Evolutionary conservation across 2,888 invertebrate genomes (phyloP).

Genomic region (Dione vanillae): DNA sequence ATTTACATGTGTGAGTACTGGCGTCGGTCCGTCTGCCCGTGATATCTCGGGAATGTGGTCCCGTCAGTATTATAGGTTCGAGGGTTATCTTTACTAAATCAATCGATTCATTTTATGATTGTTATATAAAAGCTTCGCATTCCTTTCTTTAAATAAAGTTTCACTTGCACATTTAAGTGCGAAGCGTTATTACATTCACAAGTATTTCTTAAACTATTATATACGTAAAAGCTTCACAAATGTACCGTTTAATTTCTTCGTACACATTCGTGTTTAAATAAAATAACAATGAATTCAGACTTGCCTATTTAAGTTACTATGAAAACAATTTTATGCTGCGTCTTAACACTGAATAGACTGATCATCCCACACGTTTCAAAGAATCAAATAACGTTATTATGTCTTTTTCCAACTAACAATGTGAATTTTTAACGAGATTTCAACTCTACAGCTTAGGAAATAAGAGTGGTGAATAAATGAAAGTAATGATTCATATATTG

Average conservation of each 20-base stretch:
- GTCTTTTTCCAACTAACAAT: slow-evolving; percentile 48
- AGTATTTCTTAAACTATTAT: neutral
- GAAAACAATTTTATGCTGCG: slow-evolving; percentile 66
- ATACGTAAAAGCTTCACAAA: slow-evolving; percentile 28
- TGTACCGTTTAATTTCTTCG: slow-evolving; percentile 39
- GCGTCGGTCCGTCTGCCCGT: slow-evolving; percentile 69
- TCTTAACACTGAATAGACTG: slow-evolving; percentile 73
- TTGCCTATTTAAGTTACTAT: slow-evolving; percentile 50
- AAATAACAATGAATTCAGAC: slow-evolving; percentile 45
- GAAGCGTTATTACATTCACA: neutral
- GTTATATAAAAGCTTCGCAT: slow-evolving; percentile 3
- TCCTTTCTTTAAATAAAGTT: neutral
- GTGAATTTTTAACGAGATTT: slow-evolving; percentile 44
- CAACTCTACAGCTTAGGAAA: slow-evolving; percentile 45
- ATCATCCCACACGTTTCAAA: slow-evolving; percentile 74
- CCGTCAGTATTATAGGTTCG: slow-evolving; percentile 37
- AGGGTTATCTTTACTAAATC: slow-evolving; percentile 14
- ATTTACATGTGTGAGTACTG: slow-evolving; percentile 50
- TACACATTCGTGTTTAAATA: slow-evolving; percentile 44
- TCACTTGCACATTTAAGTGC: neutral
- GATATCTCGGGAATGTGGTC: slow-evolving; percentile 64
- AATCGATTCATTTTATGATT: slow-evolving; percentile 16
- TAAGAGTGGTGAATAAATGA: slow-evolving; percentile 31
- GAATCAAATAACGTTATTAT: slow-evolving; percentile 79
- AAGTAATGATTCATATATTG: slow-evolving; percentile 40